These are phyloP conservation scores for Parascotia fuliginaria DNA, from an alignment of 2,888 invertebrate species.

Conservation along the genomic window DNA sequence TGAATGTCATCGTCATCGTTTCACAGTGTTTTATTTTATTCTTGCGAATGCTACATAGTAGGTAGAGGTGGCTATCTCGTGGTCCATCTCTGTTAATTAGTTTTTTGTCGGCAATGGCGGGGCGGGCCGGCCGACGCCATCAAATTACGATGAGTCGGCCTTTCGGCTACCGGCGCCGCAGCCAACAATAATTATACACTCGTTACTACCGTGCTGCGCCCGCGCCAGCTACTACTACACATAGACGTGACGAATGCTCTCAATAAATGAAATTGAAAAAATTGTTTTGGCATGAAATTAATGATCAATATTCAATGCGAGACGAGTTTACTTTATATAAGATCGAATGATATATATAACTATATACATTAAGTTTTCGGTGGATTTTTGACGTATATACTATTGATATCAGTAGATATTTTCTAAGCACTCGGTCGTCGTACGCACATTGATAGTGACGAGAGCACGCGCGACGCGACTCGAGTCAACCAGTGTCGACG, in stretches of 20 bases:
- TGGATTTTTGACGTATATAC: conserved; percentile 12
- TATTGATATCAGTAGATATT: conserved; percentile 37
- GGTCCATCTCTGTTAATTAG: conserved; percentile 83
- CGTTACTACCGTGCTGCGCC: conserved; percentile 83
- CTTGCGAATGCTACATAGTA: conserved; percentile 69
- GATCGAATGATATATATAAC: no score
- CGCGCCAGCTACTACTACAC: conserved; percentile 43
- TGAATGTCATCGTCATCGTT: conserved; percentile 56
- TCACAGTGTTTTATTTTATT: conserved; percentile 61
- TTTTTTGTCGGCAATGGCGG: conserved; percentile 78
- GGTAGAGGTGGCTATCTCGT: conserved; percentile 54
- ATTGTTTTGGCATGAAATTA: conserved; percentile 65
- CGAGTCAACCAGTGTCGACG: conserved; percentile 75
- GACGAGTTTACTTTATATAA: conserved; percentile 18
- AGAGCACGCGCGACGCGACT: conserved; percentile 64
- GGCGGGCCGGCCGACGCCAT: conserved; percentile 82
- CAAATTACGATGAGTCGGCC: conserved; percentile 86
- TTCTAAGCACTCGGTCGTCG: conserved; percentile 46
- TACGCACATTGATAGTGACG: conserved; percentile 55
- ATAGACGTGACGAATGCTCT: conserved; percentile 64
- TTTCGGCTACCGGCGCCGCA: conserved; percentile 81
- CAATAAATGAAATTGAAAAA: conserved; percentile 63
- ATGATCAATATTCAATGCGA: conserved; percentile 43
- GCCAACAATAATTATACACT: conserved; percentile 83
- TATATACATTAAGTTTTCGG: conserved; percentile 10